A percentile compares a stretch with the other conserved stretches of the same genome.
These are phyloP conservation scores for Drosophila setosimentum DNA, from an alignment of 2,888 invertebrate genomes.

Conservation along the genomic window DNA sequence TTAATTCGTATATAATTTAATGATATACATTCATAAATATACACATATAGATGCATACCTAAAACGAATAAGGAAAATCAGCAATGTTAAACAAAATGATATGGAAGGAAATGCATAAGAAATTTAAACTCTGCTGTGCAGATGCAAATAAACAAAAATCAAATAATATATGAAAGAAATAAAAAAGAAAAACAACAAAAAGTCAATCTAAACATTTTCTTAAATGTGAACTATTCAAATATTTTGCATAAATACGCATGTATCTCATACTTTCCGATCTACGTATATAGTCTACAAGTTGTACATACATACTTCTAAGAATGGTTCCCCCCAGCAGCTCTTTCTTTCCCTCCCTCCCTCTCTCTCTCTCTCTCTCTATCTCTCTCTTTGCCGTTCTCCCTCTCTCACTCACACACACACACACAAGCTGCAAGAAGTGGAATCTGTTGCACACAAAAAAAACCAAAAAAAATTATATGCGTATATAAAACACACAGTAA, in stretches of 20 bases:
- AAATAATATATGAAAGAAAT: slow-evolving; percentile 2
- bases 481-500: slow-evolving; percentile 24
- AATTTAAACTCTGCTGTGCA: slow-evolving; percentile 82
- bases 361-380: slow-evolving; percentile 7
- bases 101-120: slow-evolving; percentile 45
- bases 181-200: slow-evolving; percentile 16
- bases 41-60: slow-evolving; percentile 12
- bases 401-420: slow-evolving; percentile 12
- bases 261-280: slow-evolving; percentile 11
- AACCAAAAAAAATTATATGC: slow-evolving; percentile 3
- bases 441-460: slow-evolving; percentile 36
- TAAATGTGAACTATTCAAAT: slow-evolving; percentile 41
- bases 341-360: slow-evolving; percentile 6
- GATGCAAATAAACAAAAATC: slow-evolving; percentile 78
- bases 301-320: slow-evolving; percentile 41
- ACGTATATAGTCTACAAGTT: slow-evolving; percentile 23
- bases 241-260: slow-evolving; percentile 47
- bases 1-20: slow-evolving; percentile 28
- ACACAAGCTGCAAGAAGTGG: slow-evolving; percentile 7
- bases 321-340: slow-evolving; percentile 6
- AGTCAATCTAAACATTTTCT: slow-evolving; percentile 26
- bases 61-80: slow-evolving; percentile 18
- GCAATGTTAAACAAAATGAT: slow-evolving; percentile 38
- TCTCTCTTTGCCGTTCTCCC: slow-evolving; percentile 1
- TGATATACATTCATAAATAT: slow-evolving; percentile 12